phyloP scores from a whole-genome alignment of 2,113 vertebrate species.

The Callipepla squamata region DNA sequence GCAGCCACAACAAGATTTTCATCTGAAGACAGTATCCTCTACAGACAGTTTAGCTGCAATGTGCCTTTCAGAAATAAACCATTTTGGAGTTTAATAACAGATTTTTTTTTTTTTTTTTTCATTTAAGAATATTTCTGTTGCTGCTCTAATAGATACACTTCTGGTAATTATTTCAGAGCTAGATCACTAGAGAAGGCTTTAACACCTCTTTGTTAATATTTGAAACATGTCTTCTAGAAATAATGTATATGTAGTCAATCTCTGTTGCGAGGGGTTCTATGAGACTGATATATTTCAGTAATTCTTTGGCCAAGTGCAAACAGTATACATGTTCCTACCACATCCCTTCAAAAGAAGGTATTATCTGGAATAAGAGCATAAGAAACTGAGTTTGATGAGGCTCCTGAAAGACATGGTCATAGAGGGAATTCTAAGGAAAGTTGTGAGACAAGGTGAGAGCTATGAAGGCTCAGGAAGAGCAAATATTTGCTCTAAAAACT shows the following conservation, averaged over 20 bases:
- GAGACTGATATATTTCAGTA: not conserved
- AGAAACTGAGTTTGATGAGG: not conserved
- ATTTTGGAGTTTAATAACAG: not conserved
- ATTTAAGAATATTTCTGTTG: not conserved
- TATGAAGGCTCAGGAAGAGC: not conserved
- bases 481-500: not conserved
- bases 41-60: not conserved
- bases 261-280: not conserved
- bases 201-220: not conserved
- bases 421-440: not conserved
- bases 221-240: not conserved
- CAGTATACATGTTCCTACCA: not conserved
- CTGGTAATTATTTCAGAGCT: not conserved
- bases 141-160: not conserved
- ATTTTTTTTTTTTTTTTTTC: not conserved
- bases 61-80: not conserved
- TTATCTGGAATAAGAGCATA: not conserved
- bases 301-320: not conserved
- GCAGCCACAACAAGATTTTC: slow-evolving; percentile 27
- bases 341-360: not conserved
- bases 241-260: not conserved
- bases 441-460: not conserved
- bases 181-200: not conserved
- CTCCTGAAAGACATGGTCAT: not conserved
- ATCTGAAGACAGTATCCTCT: not conserved